Base-by-base conservation (phyloP, 2,797 vertebrate species). In the Catharus ustulatus region DNA sequence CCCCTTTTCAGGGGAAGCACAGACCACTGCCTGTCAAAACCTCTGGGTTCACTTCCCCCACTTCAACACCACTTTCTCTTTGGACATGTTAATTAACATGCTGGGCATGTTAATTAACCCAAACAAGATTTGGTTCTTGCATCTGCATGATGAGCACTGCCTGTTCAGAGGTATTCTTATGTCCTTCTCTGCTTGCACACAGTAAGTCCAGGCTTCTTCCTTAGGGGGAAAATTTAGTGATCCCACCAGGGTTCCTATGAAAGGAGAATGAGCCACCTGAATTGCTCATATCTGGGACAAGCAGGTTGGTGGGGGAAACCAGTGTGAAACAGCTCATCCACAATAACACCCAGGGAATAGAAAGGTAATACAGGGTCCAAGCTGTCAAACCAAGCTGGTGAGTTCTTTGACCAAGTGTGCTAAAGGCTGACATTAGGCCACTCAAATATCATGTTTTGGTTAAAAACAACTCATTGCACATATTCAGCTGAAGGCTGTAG, bases 1-100 rank as follows among this genome's bases (percentile, higher is more conserved):
- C 95, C 67, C 59, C 71, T 94, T 96, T 96, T 95, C 55, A 84
- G 55, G 77, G 95, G 94, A 95, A 95, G 67, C 77, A 95, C 78
- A 93, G 94, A 91, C 87, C 67, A 2, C 85, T 94, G 94, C 52
- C 0, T 90, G 80, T 40, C 77, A 95, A 95, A 94, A 93, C 63
- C 76, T 89, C 55, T 43, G 63, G 55, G 92, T 88, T 96, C 91
- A 91, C 82, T 96, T 96, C 91, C 87, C 80, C 46, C 74, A 86
- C 91, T 91, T 73, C 18, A 94, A 74, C n/a, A 90, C 4, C 85
- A 93, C 57, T 67, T 82, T 16, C 3, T 52, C 85, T 77, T 63
- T 36, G 85, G 89, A 78, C 77, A 80, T 30, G 24, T 73, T 90
- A 91, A 94, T 87, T 80, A 90, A 90, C 75, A 40, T 40, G 40